Percentiles rank a stretch among this genome's conserved stretches.
These are phyloP conservation scores for Tyrannus savana DNA, from an alignment of 2,113 vertebrate species.

Conservation along the genomic window DNA sequence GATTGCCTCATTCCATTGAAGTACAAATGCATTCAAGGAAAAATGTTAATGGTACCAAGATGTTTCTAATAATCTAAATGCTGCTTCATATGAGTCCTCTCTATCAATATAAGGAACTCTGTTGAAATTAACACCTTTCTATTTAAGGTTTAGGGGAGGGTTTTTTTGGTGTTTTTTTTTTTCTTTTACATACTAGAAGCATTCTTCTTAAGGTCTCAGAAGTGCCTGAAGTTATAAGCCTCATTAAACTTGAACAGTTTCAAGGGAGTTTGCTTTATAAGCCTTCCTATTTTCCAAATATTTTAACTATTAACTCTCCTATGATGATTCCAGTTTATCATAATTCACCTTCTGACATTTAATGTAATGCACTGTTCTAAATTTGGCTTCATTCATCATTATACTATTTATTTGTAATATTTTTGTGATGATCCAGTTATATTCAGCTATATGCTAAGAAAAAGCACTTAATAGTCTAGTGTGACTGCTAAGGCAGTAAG, in stretches of 20 bases:
- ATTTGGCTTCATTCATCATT: neutral
- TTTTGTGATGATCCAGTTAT: neutral
- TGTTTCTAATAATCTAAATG: neutral
- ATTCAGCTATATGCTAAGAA: neutral
- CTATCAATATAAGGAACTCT: neutral
- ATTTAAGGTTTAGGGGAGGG: neutral
- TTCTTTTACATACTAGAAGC: neutral
- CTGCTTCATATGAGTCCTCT: neutral
- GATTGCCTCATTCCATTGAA: neutral
- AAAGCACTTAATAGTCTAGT: neutral
- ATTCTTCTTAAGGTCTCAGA: neutral
- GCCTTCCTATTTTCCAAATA: neutral
- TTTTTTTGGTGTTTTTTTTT: neutral
- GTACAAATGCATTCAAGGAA: neutral
- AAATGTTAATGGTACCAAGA: neutral
- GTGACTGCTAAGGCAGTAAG: neutral
- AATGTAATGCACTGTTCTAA: neutral
- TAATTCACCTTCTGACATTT: neutral
- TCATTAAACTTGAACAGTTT: neutral
- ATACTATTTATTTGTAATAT: neutral
- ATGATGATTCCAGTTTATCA: neutral
- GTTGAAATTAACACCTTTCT: neutral
- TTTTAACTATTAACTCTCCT: neutral
- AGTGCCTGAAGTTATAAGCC: neutral
- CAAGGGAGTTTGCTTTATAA: neutral